These are phyloP conservation scores for Apis florea DNA, from an alignment of 1,140 invertebrate species.

Conservation along the genomic window DNA sequence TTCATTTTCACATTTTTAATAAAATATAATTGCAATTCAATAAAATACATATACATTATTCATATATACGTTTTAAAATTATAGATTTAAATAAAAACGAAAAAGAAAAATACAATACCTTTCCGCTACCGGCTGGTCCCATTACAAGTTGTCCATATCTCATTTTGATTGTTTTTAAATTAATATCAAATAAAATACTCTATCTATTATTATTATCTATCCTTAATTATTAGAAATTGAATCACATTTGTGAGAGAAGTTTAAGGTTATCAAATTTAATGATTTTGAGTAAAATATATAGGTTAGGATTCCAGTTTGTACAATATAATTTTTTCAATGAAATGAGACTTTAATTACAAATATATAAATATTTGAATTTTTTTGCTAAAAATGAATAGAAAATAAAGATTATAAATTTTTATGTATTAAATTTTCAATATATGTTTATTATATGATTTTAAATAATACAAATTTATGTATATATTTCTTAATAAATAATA, in stretches of 20 bases:
- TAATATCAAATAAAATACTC: background rate
- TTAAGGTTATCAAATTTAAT: background rate
- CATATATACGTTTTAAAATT: background rate
- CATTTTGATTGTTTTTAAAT: constrained; percentile 81
- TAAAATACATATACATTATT: background rate
- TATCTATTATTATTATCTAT: no score
- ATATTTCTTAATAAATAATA: no score
- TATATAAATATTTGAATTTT: background rate
- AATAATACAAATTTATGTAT: background rate
- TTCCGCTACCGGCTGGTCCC: constrained; percentile 97
- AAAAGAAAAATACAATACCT: constrained; percentile 82
- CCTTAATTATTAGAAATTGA: background rate
- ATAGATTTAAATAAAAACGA: no score
- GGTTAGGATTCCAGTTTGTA: background rate
- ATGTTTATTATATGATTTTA: background rate
- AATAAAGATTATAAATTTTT: background rate
- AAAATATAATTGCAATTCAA: no score
- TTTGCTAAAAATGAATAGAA: background rate
- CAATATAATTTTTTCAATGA: background rate
- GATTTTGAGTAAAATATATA: background rate
- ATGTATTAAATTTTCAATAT: background rate
- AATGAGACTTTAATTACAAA: background rate
- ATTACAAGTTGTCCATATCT: constrained; percentile 96
- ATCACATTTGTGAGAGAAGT: background rate
- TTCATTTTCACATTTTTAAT: no score